These are phyloP conservation scores for Psococerastis gibbosa DNA, from an alignment of 2,888 invertebrate species.

Conservation along the genomic window DNA sequence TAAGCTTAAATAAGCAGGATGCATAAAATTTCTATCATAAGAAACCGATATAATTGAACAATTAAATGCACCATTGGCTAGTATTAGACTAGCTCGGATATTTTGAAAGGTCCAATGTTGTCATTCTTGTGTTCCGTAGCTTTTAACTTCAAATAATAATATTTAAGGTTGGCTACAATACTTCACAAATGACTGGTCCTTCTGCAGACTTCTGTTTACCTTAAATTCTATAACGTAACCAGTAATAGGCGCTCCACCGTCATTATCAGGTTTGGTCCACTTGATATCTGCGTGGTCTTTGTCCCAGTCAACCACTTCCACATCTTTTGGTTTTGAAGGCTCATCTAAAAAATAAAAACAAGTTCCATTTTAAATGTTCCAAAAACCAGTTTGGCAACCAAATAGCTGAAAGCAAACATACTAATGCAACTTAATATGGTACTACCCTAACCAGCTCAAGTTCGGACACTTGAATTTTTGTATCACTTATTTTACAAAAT, in stretches of 20 bases:
- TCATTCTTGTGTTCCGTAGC: slow-evolving; percentile 2
- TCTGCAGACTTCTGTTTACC: slow-evolving; percentile 24
- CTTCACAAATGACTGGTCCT: not conserved
- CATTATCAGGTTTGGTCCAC: slow-evolving; percentile 84
- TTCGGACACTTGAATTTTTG: too few relatives aligned
- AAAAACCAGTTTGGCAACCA: too few relatives aligned
- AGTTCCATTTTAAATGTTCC: too few relatives aligned
- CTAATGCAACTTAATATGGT: too few relatives aligned
- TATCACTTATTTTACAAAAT: too few relatives aligned
- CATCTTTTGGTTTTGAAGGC: slow-evolving; percentile 80
- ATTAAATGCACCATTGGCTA: too few relatives aligned
- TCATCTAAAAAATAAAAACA: too few relatives aligned
- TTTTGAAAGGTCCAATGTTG: not conserved
- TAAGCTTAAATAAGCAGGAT: slow-evolving; percentile 9
- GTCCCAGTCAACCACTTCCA: slow-evolving; percentile 91
- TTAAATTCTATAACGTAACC: slow-evolving; percentile 84
- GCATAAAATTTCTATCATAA: too few relatives aligned
- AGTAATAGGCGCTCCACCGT: slow-evolving; percentile 89
- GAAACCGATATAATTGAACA: too few relatives aligned
- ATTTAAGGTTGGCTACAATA: not conserved
- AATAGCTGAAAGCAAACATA: too few relatives aligned
- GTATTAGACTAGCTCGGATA: too few relatives aligned
- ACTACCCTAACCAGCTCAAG: too few relatives aligned
- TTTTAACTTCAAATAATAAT: not conserved
- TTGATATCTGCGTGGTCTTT: slow-evolving; percentile 86